phyloP scores from a whole-genome alignment of 2,888 invertebrate genomes.

The Aphodius granarius region DNA sequence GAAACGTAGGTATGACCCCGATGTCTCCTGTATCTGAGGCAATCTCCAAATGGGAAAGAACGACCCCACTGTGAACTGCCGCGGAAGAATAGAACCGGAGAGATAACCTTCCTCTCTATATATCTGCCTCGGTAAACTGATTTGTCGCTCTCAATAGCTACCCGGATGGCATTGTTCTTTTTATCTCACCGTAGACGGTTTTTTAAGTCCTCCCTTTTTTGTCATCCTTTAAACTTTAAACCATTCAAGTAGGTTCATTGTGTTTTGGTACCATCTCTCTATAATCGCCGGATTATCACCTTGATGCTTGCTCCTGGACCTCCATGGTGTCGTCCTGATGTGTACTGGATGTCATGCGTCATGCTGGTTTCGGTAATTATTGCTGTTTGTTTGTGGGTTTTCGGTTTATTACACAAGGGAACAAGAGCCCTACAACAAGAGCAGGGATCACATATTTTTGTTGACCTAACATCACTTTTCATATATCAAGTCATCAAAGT shows the following conservation, averaged over 20 bases:
- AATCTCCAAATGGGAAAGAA: background rate
- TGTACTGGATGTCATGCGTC: background rate
- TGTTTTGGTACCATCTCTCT: background rate
- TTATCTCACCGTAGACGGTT: conserved; percentile 19
- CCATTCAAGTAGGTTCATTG: background rate
- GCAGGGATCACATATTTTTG: no score
- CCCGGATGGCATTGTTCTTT: conserved; percentile 34
- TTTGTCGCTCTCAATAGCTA: conserved; percentile 40
- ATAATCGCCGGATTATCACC: background rate
- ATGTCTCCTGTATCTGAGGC: conserved; percentile 33
- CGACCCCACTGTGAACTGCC: conserved; percentile 34
- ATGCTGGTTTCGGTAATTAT: background rate
- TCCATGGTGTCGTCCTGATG: background rate
- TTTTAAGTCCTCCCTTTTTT: background rate
- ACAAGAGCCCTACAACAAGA: no score
- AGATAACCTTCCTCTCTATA: conserved; percentile 39
- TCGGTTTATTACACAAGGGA: no score
- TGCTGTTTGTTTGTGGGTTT: background rate
- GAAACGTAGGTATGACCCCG: conserved; percentile 31
- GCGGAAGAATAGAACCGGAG: conserved; percentile 35
- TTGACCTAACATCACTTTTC: no score
- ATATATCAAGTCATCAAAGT: no score
- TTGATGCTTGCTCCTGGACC: background rate
- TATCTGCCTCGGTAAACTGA: conserved; percentile 36
- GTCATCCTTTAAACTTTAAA: background rate